Base-by-base conservation (phyloP, 2,113 vertebrate genomes). In the Phainopepla nitens region DNA sequence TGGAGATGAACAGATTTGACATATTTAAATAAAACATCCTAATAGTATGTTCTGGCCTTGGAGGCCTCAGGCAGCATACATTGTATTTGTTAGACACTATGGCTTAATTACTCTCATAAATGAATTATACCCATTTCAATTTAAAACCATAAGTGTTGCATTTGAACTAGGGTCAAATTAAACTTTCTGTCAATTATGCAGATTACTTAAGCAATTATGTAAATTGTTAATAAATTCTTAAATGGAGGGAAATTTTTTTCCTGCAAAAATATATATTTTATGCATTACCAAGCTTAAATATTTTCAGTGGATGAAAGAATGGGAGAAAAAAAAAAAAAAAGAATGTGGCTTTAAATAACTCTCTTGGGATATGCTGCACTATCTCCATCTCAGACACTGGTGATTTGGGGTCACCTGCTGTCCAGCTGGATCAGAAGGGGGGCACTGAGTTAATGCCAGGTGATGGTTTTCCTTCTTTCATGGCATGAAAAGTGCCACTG, bases 21-120 rank as follows among this genome's bases (percentile, higher is more conserved):
- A 97, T 97, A 98, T 98, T 98, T 98, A 98, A 98, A 98, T 98
- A 98, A 98, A 98, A 98, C 97, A 97, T 97, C 94, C 97, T 98
- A 98, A 98, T 97, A 97, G 97, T 97, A 83, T 97, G 97, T 98
- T 98, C 98, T 98, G 97, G 98, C 97, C 98, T 97, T 92, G 94
- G 95, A 97, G 98, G 98, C 98, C 98, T 97, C 96, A 93, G 97
- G 98, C 98, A 97, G 97, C 98, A 96, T 95, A 97, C 91, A 78
- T 92, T 98, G 98, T 98, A 98, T 98, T 98, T 98, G 98, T 98
- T 98, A 98, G 98, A 98, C 98, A 97, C 97, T 96, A 95, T 93
- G 96, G 97, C 98, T 98, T 98, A 98, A 98, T 98, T 98, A 98
- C 98, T 98, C 97, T 98, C 98, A 98, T 98, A 98, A 99, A 98